These are phyloP conservation scores for Troides oblongomaculatus DNA, from an alignment of 2,888 invertebrate species.

Conservation along the genomic window DNA sequence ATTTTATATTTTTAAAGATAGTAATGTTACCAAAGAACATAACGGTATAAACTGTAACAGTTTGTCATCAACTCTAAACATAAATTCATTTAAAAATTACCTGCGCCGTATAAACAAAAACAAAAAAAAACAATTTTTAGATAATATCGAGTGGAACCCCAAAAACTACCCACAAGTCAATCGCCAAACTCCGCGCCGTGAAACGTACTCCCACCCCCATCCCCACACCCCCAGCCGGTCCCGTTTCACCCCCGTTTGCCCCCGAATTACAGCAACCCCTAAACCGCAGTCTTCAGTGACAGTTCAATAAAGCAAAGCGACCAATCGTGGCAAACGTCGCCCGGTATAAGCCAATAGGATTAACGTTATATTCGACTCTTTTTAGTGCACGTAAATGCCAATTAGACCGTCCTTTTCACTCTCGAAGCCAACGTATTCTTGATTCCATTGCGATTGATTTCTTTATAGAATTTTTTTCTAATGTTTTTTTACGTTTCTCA, in stretches of 20 bases:
- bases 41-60: too few relatives aligned
- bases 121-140: background rate
- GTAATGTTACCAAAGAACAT: too few relatives aligned
- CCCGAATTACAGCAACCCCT: slow-evolving; percentile 75
- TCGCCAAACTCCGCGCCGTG: slow-evolving; percentile 75
- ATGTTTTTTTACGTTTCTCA: slow-evolving; percentile 55
- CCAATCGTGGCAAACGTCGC: slow-evolving; percentile 79
- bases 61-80: too few relatives aligned
- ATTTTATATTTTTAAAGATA: too few relatives aligned
- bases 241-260: slow-evolving; percentile 54
- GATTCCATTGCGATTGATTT: slow-evolving; percentile 77
- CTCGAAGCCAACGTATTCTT: slow-evolving; percentile 71
- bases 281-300: slow-evolving; percentile 77
- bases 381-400: slow-evolving; percentile 35
- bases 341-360: slow-evolving; percentile 79
- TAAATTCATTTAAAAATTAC: background rate
- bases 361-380: slow-evolving; percentile 63
- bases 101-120: background rate
- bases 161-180: slow-evolving; percentile 79
- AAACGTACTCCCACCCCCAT: slow-evolving; percentile 52
- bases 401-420: slow-evolving; percentile 51
- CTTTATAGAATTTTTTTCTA: slow-evolving; percentile 71
- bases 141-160: slow-evolving; percentile 58
- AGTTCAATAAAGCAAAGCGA: slow-evolving; percentile 78
- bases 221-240: slow-evolving; percentile 37